phyloP scores from a whole-genome alignment of 2,113 vertebrate genomes.

The Isichthys henryi region DNA sequence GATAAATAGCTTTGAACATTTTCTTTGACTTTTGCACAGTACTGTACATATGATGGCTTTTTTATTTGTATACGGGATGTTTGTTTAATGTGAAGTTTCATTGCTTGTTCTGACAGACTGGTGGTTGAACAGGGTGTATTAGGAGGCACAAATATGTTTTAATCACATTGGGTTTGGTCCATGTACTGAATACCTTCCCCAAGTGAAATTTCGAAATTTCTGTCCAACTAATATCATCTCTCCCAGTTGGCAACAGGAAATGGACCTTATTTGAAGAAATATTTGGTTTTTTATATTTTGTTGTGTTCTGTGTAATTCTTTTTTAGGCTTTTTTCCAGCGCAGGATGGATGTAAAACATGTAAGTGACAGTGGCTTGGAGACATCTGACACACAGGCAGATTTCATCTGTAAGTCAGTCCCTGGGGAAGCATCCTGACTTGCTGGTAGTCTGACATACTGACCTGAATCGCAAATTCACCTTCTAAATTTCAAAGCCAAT shows the following conservation, averaged over 20 bases:
- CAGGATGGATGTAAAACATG: background rate
- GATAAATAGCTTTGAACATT: background rate
- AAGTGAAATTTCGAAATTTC: background rate
- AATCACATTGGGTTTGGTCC: background rate
- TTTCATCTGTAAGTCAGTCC: background rate
- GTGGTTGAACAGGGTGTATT: background rate
- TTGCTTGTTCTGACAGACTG: background rate
- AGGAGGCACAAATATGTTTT: background rate
- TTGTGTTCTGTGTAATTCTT: background rate
- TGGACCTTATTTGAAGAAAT: background rate
- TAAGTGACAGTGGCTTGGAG: background rate
- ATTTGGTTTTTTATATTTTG: background rate
- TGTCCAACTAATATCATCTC: background rate
- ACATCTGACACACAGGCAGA: background rate
- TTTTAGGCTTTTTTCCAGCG: background rate
- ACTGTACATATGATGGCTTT: background rate
- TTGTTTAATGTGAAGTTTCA: background rate
- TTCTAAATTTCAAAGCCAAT: background rate
- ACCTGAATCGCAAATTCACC: background rate
- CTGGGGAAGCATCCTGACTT: background rate
- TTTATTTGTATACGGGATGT: background rate
- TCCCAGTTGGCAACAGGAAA: background rate
- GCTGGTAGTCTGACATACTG: background rate
- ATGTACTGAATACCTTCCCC: background rate
- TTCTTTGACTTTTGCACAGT: background rate